phyloP scores from a whole-genome alignment of 2,797 vertebrate species.

The Melopsittacus undulatus region DNA sequence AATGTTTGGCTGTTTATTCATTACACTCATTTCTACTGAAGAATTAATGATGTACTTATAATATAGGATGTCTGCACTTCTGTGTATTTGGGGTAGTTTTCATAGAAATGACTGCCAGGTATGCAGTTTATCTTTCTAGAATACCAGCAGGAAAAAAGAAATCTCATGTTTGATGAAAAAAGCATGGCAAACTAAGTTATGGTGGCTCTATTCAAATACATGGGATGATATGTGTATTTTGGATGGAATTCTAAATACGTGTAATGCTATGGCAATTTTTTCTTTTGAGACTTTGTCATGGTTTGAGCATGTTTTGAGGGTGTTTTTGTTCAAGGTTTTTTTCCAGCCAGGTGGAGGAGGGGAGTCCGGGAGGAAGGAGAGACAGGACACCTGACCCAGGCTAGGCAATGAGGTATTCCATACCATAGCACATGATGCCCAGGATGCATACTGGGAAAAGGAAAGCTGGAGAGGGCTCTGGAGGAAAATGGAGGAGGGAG shows the following conservation, averaged over 20 bases:
- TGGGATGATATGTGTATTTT: not conserved
- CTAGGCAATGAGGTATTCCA: no score
- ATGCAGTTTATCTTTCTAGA: not conserved
- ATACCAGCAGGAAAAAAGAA: not conserved
- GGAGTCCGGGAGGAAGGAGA: no score
- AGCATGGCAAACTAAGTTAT: not conserved
- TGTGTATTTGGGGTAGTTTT: not conserved
- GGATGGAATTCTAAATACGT: not conserved
- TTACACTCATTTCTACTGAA: not conserved
- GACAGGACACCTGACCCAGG: no score
- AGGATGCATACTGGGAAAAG: no score
- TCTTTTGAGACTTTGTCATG: not conserved
- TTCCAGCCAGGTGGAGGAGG: no score
- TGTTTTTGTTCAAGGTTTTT: no score
- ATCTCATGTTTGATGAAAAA: not conserved
- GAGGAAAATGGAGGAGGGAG: no score
- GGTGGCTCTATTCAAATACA: not conserved
- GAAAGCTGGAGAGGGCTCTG: no score
- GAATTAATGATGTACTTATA: not conserved
- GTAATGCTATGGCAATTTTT: not conserved
- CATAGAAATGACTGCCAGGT: not conserved
- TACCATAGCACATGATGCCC: no score
- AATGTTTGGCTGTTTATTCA: not conserved
- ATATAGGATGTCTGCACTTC: not conserved
- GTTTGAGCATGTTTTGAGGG: no score